These are phyloP conservation scores for Bothrops alternatus DNA, from an alignment of 2,797 vertebrate species.

Conservation along the genomic window DNA sequence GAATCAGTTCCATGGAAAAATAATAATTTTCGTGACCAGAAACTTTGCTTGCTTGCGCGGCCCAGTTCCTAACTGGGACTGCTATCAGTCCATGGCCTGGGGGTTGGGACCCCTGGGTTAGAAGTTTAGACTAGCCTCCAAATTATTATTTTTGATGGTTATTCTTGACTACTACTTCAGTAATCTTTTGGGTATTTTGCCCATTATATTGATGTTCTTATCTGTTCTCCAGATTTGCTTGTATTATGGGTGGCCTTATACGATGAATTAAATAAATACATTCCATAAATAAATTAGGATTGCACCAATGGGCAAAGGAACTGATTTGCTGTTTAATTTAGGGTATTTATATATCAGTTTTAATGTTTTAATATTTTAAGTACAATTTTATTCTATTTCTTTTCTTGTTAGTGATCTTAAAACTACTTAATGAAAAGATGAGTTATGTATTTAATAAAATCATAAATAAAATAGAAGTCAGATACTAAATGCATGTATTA, in stretches of 20 bases:
- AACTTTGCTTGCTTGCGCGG: too few species aligned
- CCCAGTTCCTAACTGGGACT: neutral
- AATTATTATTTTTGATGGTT: neutral
- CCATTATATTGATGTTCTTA: neutral
- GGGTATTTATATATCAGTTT: neutral
- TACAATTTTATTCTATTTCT: neutral
- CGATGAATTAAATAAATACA: neutral
- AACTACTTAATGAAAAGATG: neutral
- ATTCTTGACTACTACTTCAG: neutral
- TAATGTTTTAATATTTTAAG: neutral
- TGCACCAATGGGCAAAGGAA: neutral
- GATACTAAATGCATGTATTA: neutral
- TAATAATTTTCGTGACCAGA: too few species aligned
- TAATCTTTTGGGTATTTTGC: neutral
- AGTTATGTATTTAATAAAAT: neutral
- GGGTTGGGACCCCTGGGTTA: neutral
- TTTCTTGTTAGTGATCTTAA: neutral
- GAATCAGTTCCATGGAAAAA: too few species aligned
- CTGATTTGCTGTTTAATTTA: neutral
- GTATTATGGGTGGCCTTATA: neutral
- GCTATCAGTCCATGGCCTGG: neutral
- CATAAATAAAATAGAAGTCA: neutral
- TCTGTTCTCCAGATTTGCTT: neutral
- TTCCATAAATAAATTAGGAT: neutral
- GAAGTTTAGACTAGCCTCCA: neutral